Evolutionary conservation across 92 coral and sea anemone species (phyloP).

Genomic region (Phenganax marumi): DNA sequence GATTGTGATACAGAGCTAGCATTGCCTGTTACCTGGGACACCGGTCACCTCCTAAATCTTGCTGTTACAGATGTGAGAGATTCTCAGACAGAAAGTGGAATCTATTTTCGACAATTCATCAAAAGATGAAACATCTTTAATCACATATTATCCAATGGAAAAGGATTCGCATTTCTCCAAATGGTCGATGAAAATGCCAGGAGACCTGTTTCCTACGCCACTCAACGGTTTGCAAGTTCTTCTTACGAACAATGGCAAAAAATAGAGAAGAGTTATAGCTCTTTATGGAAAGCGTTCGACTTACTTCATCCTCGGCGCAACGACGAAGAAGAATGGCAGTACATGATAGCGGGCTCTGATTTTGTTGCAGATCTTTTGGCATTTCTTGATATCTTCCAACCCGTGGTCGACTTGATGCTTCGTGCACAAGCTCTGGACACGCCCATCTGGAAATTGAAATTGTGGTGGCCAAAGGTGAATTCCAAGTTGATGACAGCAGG

Average conservation of each 20-base stretch:
- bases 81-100: constrained; percentile 18
- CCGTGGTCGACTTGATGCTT: constrained; percentile 37
- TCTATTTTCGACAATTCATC: constrained; percentile 24
- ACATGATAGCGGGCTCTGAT: constrained; percentile 31
- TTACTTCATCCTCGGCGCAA: not conserved
- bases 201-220: constrained; percentile 30
- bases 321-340: constrained; percentile 29
- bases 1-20: constrained; percentile 26
- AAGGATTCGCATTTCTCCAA: constrained; percentile 32
- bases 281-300: constrained; percentile 1
- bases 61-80: constrained; percentile 34
- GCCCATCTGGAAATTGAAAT: constrained; percentile 40
- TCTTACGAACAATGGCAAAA: constrained; percentile 22
- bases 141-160: constrained; percentile 19
- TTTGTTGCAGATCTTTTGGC: constrained; percentile 28
- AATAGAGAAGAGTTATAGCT: constrained; percentile 3
- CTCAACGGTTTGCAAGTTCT: constrained; percentile 35
- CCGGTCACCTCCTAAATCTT: constrained; percentile 32
- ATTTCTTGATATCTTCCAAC: constrained; percentile 25
- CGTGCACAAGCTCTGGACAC: constrained; percentile 42
- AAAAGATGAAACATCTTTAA: constrained; percentile 26
- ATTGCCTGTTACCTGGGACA: constrained; percentile 46
- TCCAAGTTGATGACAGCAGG: constrained; percentile 28
- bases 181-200: constrained; percentile 15
- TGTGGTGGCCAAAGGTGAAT: constrained; percentile 44